Evolutionary conservation across 2,797 vertebrate species (phyloP).

Genomic region (Enteromius unitaeniatus): DNA sequence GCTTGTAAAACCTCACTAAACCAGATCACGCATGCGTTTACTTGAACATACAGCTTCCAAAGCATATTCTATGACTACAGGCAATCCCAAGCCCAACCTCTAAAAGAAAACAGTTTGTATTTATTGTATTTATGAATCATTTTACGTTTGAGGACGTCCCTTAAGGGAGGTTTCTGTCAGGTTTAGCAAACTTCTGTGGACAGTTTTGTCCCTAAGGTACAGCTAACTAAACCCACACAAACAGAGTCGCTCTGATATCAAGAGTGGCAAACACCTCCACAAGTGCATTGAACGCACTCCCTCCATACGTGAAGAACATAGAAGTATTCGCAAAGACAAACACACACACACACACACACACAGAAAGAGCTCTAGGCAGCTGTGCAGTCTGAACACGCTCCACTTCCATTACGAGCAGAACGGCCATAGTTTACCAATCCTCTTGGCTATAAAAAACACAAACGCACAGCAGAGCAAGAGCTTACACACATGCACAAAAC

Average conservation of each 20-base stretch:
- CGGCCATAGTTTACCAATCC: slow-evolving; percentile 37
- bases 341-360: slow-evolving; percentile 45
- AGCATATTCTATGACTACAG: background rate
- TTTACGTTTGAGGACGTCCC: background rate
- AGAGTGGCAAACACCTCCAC: slow-evolving; percentile 8
- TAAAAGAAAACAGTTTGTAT: slow-evolving; percentile 1
- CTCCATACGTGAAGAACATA: slow-evolving; percentile 15
- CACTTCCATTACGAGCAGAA: slow-evolving; percentile 31
- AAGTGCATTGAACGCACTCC: background rate
- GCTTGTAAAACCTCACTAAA: slow-evolving; percentile 32
- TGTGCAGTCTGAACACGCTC: slow-evolving; percentile 44
- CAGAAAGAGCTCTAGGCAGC: slow-evolving; percentile 23
- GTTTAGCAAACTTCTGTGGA: slow-evolving; percentile 7
- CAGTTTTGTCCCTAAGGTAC: slow-evolving; percentile 1
- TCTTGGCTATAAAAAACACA: slow-evolving; percentile 19
- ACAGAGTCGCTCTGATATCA: background rate
- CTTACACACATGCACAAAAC: background rate
- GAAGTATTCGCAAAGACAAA: slow-evolving; percentile 13
- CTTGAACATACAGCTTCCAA: background rate
- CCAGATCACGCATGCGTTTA: background rate
- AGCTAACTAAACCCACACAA: slow-evolving; percentile 2
- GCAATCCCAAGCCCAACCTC: background rate
- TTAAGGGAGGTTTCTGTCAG: slow-evolving; percentile 10
- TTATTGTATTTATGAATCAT: slow-evolving; percentile 9
- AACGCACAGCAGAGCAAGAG: slow-evolving; percentile 6